These are phyloP conservation scores for Rotaria sp. DNA, from an alignment of 2,888 invertebrate species.

Conservation along the genomic window DNA sequence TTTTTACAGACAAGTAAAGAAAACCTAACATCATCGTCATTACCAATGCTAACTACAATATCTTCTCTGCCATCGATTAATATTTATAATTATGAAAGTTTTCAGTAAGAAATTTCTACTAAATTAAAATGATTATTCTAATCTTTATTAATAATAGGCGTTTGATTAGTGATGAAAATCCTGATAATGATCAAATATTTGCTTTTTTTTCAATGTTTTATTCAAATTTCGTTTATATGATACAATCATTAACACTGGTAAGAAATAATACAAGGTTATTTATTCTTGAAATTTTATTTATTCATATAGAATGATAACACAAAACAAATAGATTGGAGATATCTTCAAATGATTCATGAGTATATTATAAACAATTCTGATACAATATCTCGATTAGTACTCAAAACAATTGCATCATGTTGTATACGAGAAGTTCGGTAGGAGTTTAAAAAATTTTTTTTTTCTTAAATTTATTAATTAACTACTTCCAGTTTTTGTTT, in stretches of 20 bases:
- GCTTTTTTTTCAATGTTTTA: not conserved
- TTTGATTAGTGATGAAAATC: not conserved
- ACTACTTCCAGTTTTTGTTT: not conserved
- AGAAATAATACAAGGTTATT: not conserved
- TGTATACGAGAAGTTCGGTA: conserved; percentile 9
- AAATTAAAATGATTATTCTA: not conserved
- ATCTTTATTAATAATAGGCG: not conserved
- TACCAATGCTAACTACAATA: not conserved
- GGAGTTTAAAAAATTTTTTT: not conserved
- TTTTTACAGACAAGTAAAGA: not conserved
- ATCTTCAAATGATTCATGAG: conserved; percentile 1
- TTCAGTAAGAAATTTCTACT: not conserved
- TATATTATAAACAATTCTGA: not conserved
- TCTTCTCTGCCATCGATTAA: too few species aligned
- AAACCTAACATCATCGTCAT: not conserved
- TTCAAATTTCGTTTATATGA: not conserved
- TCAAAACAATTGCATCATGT: conserved; percentile 16
- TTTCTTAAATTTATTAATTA: not conserved
- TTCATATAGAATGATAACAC: not conserved
- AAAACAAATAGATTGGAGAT: not conserved
- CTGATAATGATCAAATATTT: not conserved
- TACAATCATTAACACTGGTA: not conserved
- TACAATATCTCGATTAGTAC: not conserved
- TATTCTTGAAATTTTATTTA: not conserved
- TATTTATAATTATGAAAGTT: not conserved